These are phyloP conservation scores for Paracanthobrama guichenoti DNA, from an alignment of 2,113 vertebrate genomes.

Conservation along the genomic window DNA sequence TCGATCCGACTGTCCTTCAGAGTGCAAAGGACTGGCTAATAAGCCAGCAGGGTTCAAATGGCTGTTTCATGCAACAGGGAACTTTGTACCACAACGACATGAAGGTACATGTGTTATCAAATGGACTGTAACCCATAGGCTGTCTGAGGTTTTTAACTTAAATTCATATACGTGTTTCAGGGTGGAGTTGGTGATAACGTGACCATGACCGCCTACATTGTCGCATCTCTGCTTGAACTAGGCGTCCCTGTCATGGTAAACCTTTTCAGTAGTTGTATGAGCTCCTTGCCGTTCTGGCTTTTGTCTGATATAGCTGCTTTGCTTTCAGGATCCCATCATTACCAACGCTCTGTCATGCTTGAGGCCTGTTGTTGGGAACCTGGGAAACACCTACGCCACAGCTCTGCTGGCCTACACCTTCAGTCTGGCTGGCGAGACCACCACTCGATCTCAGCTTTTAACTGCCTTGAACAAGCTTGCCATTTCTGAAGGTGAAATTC, in stretches of 20 bases:
- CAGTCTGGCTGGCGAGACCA: no score
- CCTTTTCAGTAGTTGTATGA: neutral
- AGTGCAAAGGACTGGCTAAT: conserved; percentile 75
- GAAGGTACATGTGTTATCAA: no score
- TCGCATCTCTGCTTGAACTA: conserved; percentile 74
- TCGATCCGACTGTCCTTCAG: conserved; percentile 38
- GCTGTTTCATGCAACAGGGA: conserved; percentile 77
- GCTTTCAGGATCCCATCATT: conserved; percentile 68
- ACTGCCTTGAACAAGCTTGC: no score
- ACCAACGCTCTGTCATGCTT: conserved; percentile 65
- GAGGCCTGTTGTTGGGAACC: no score
- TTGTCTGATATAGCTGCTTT: neutral
- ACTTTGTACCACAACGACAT: conserved; percentile 77
- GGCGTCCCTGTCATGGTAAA: conserved; percentile 58
- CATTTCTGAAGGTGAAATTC: no score
- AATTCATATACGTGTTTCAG: no score
- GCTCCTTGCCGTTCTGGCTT: no score
- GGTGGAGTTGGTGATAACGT: conserved; percentile 79
- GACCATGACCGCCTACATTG: conserved; percentile 78
- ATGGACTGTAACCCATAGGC: no score
- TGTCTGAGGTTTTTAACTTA: no score
- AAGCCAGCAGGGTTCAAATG: conserved; percentile 68
- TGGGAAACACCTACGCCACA: no score
- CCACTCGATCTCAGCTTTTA: no score
- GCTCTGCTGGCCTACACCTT: no score